Evolutionary conservation across 2,797 vertebrate genomes (phyloP).

Genomic region (Octomys mimax): DNA sequence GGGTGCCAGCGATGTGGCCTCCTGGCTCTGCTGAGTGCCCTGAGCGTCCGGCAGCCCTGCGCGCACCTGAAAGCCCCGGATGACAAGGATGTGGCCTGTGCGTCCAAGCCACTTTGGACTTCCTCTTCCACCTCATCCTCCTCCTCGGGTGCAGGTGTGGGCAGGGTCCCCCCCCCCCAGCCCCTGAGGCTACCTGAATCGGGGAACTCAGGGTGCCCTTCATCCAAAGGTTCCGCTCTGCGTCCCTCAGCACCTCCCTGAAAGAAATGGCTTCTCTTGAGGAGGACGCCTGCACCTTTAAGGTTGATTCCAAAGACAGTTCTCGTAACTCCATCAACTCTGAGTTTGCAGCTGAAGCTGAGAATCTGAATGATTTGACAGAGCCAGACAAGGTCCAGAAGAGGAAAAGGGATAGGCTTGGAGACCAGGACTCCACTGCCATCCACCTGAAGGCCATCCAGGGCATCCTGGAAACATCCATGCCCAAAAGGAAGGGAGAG

Average conservation of each 20-base stretch:
- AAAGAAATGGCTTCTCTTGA: constrained; percentile 74
- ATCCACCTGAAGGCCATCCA: too few relatives aligned
- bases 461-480: too few relatives aligned
- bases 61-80: constrained; percentile 57
- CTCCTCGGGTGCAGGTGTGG: constrained; percentile 68
- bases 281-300: constrained; percentile 69
- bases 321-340: too few relatives aligned
- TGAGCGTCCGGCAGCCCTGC: constrained; percentile 37
- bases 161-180: background rate
- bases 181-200: constrained; percentile 24
- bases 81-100: constrained; percentile 61
- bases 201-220: background rate
- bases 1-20: constrained; percentile 70
- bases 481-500: too few relatives aligned
- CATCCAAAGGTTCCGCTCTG: background rate
- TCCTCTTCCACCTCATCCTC: constrained; percentile 35
- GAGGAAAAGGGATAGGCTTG: too few relatives aligned
- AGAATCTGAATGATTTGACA: too few relatives aligned
- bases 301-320: constrained; percentile 67
- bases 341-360: too few relatives aligned
- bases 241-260: background rate
- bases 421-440: too few relatives aligned
- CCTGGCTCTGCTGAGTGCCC: background rate
- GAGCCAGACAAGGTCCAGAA: too few relatives aligned
- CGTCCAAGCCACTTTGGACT: background rate